phyloP scores from a whole-genome alignment of 2,113 vertebrate genomes.

The Myotis yumanensis region DNA sequence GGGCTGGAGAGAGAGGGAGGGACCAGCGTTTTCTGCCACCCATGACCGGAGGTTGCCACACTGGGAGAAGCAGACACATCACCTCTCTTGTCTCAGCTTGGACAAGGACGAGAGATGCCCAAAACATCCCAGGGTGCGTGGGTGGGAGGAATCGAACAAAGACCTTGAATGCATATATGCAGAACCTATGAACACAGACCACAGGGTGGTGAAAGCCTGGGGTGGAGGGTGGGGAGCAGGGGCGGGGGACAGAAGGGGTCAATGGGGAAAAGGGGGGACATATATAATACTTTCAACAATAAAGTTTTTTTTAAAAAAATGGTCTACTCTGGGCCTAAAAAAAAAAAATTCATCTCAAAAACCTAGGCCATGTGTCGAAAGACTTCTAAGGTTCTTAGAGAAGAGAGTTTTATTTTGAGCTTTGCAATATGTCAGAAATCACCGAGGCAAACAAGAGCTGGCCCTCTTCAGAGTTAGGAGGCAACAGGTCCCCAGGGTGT shows the following conservation, averaged over 20 bases:
- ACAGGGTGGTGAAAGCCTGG: too few species aligned
- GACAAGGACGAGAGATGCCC: background rate
- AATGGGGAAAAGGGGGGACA: too few species aligned
- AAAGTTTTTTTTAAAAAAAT: too few species aligned
- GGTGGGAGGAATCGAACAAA: too few species aligned
- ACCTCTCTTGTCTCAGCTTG: background rate
- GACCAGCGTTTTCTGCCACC: conserved; percentile 63
- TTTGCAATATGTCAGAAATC: background rate
- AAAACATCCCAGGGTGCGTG: background rate
- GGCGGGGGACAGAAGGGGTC: too few species aligned
- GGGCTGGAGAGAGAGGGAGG: conserved; percentile 45
- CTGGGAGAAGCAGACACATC: background rate
- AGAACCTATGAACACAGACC: too few species aligned
- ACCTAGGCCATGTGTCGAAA: background rate
- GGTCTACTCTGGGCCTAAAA: too few species aligned
- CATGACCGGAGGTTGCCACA: background rate
- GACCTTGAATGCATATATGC: too few species aligned
- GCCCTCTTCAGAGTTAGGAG: background rate
- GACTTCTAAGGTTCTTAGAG: background rate
- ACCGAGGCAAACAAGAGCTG: background rate
- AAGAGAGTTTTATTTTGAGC: background rate
- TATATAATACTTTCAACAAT: too few species aligned
- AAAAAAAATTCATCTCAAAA: background rate
- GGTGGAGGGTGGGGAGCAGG: too few species aligned
- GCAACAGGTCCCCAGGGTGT: background rate